These are phyloP conservation scores for Gymnocypris eckloni DNA, from an alignment of 2,797 vertebrate species.

Conservation along the genomic window DNA sequence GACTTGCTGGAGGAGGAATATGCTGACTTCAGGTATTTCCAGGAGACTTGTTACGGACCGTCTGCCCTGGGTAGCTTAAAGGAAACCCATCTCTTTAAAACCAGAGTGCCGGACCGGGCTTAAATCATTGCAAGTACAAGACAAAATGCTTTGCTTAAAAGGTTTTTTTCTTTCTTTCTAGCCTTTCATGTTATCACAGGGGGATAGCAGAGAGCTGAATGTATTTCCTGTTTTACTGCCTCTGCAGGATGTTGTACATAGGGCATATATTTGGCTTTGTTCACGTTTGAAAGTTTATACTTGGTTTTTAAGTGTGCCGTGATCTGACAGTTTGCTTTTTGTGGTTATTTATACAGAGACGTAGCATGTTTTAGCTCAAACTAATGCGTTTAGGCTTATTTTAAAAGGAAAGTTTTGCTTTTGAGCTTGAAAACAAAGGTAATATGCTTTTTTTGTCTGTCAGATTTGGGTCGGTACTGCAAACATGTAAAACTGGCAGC, in stretches of 20 bases:
- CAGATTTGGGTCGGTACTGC: constrained; percentile 34
- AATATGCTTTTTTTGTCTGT: constrained; percentile 39
- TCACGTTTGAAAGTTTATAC: constrained; percentile 41
- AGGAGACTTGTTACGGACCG: constrained; percentile 73
- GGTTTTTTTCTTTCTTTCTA: constrained; percentile 32
- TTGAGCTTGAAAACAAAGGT: constrained; percentile 24
- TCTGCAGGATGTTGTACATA: constrained; percentile 61
- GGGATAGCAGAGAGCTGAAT: constrained; percentile 65
- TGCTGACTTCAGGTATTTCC: constrained; percentile 86
- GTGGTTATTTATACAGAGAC: constrained; percentile 23
- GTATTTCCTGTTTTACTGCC: constrained; percentile 75
- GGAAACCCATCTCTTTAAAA: constrained; percentile 79
- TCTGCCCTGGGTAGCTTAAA: constrained; percentile 77
- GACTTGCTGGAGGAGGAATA: constrained; percentile 72
- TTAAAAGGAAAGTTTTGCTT: constrained; percentile 3
- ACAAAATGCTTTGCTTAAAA: constrained; percentile 58
- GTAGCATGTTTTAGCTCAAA: constrained; percentile 4
- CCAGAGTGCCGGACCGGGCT: constrained; percentile 59
- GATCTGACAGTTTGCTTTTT: background rate
- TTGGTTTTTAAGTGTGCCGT: constrained; percentile 39
- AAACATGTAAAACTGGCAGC: constrained; percentile 46
- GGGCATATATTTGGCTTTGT: constrained; percentile 55
- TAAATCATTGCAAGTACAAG: constrained; percentile 69
- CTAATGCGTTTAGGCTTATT: constrained; percentile 8
- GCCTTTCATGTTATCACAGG: constrained; percentile 65